phyloP scores from a whole-genome alignment of 2,797 vertebrate genomes.

The Silurus lanzhouensis region DNA sequence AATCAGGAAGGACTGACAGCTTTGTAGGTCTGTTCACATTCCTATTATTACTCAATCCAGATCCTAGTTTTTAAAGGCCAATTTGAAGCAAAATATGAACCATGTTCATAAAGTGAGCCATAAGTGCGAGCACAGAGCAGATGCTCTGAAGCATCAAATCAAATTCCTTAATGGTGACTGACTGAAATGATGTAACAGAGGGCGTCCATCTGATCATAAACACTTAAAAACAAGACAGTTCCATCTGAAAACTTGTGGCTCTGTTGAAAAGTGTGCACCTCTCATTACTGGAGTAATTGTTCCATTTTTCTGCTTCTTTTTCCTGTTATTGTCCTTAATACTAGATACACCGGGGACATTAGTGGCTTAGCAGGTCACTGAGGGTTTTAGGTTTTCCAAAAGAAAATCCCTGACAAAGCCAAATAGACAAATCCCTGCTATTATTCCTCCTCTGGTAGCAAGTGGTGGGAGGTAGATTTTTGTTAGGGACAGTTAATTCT shows the following conservation, averaged over 20 bases:
- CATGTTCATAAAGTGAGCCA: too few species aligned
- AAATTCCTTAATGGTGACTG: neutral
- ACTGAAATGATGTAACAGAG: neutral
- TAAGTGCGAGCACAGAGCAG: neutral
- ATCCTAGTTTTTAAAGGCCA: neutral
- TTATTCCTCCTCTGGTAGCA: too few species aligned
- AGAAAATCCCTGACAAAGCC: too few species aligned
- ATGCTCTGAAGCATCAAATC: neutral
- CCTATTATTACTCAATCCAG: too few species aligned
- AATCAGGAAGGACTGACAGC: neutral
- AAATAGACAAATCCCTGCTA: too few species aligned
- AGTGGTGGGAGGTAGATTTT: too few species aligned
- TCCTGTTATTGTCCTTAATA: too few species aligned
- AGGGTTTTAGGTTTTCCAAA: too few species aligned
- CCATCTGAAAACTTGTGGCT: neutral
- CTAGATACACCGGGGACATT: too few species aligned
- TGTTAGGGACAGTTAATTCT: too few species aligned
- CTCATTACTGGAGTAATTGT: neutral
- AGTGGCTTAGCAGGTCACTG: too few species aligned
- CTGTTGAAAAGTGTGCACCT: neutral
- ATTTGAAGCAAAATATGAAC: neutral
- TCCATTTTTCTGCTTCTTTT: neutral
- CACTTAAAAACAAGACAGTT: neutral
- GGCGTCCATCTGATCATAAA: neutral
- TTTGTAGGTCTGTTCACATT: neutral